Base-by-base conservation (phyloP, 92 coral and sea anemone species). In the Metridium senile region DNA sequence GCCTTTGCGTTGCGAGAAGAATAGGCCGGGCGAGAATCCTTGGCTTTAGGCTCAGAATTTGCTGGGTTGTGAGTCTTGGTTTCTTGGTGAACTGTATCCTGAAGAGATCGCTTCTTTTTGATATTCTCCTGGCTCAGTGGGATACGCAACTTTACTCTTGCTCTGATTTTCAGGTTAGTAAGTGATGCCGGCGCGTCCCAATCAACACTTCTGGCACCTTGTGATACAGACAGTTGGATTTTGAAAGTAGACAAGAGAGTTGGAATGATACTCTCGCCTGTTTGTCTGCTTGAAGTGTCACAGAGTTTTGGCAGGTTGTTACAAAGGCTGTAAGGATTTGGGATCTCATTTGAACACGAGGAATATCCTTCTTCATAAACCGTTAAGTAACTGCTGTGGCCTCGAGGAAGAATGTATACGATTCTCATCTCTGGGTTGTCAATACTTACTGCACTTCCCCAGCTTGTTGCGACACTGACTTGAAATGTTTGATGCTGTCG, bases 301-400 rank as follows among this genome's bases (percentile, higher is more conserved):
- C 90, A 86, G 8, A 86, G 69, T 57, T 86, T 86, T 19, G 90
- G 90, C 56, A 86, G 90, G 56, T 86, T 86, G 47, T 81, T 58
- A 25, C 90, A 86, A 68, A 86, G 90, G 49, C 90, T 86, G 83
- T 86, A 81, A 33, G 86, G 86, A 58, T 86, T 86, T 26, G 57
- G 65, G 26, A 81, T 86, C 17, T 75, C 69, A 9, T 72, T 29
- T 32, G 74, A 49, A 30, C 82, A 86, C 18, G 72, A 75, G 27
- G 71, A 67, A 66, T 81, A 86, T 58, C 82, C 82, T 34, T 86
- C 90, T 75, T 86, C 74, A 52, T 86, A 86, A 0, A 81, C 78
- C 27, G 86, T 86, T 32, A 75, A 46, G 62, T 81, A 86, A 1
- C 47, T 67, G 59, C 62, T 66, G 45, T 76, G 81, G 19, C 52